Conservation (phyloP, 1,140 invertebrate genomes). For the Muscidifurax raptorellus region DNA sequence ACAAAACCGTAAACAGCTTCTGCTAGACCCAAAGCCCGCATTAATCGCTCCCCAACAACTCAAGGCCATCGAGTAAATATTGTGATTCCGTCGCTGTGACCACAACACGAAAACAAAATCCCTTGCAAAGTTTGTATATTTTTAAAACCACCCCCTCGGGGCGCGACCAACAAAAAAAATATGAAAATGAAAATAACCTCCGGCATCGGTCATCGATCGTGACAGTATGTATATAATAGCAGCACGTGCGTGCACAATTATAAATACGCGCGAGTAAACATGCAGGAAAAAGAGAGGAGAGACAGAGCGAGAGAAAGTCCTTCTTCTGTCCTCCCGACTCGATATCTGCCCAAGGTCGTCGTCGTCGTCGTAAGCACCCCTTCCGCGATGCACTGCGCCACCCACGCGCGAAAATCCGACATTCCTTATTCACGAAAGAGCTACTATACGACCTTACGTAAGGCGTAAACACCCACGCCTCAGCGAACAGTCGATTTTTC, state of each 20-base stretch:
- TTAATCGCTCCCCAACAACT: too few species aligned
- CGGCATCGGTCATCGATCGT: neutral
- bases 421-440: neutral
- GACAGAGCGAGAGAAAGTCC: neutral
- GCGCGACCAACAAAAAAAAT: neutral
- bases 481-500: neutral
- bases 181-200: neutral
- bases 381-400: neutral
- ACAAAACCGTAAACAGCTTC: too few species aligned
- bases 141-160: constrained; percentile 3
- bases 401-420: neutral
- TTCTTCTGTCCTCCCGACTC: neutral
- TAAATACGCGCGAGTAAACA: neutral
- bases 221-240: neutral
- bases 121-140: neutral
- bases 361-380: neutral
- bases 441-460: too few species aligned
- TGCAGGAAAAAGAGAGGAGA: too few species aligned
- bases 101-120: too few species aligned
- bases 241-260: constrained; percentile 22
- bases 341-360: neutral
- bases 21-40: too few species aligned
- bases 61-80: too few species aligned
- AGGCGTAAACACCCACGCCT: neutral
- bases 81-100: too few species aligned